Evolutionary conservation across 2,888 invertebrate genomes (phyloP), one percentile per base, ranked within the genome.

Genomic region (Lepidochrysops patricia): DNA sequence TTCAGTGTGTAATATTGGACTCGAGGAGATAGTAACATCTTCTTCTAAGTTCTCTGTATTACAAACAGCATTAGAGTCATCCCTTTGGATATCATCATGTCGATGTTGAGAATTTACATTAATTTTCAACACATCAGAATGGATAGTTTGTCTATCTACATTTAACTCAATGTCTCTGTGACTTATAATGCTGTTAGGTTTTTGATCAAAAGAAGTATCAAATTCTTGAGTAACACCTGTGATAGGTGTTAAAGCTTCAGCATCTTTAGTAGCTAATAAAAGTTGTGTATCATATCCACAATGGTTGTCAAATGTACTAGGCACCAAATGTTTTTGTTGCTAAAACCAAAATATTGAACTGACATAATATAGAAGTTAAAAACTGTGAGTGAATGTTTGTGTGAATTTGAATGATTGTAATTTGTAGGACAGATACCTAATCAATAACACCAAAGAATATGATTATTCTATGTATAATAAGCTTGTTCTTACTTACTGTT

Each of bases 221-320:
- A 84, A 82, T 64, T 84, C 84, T 63, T 83, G 75, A 4, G 78
- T 77, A 7, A 80, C 73, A 9, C 76, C 80, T 62, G 64, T 68
- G 26, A 65, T 2, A 58, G 61, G 29, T 74, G 72, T 62, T 50
- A 64, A 27, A 1, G 78, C 75, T 68, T 86, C 88, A 1, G 76
- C 82, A 64, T 79, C 72, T 63, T 84, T 77, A 27, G 82, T 76
- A 2, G 87, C 62, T 57, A 79, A 67, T 19, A 87, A 74, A 0
- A 89, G 67, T 66, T 90, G 82, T 2, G 86, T 87, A 49, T 88
- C 80, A 0, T 80, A 73, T 0, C 79, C 73, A 65, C 75, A 82
- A 61, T 85, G 85, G 1, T 86, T 82, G 60, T 88, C 87, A 66
- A 82, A 84, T 60, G 77, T 80, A 9, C 67, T 63, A 65, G 15